Evolutionary conservation across 2,797 vertebrate species (phyloP), one percentile per base, ranked within the genome.

Genomic region (Yasuhikotakia modesta): DNA sequence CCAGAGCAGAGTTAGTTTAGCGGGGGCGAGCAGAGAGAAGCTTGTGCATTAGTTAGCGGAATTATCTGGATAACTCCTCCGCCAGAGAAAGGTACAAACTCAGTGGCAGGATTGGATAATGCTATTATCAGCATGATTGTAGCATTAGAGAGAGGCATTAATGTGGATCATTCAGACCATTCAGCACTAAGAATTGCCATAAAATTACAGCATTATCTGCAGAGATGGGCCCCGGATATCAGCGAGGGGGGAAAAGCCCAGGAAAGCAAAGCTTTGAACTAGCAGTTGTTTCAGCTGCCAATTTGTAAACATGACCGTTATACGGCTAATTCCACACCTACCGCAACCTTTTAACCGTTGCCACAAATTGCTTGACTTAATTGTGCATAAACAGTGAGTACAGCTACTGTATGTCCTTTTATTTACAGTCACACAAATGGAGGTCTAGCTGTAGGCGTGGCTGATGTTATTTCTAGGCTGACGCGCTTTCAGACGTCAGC

Each of bases 91-190:
- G 89, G 91, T 92, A 90, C 83, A 85, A 87, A 84, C 35, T 86
- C 86, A 91, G 84, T 84, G 80, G 83, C 83, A 72, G 93, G 91
- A 92, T 93, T 93, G 92, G 92, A 89, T 91, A 87, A 91, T 86
- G 90, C 87, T 89, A 93, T 93, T 92, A 92, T 92, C 91, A 81
- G 85, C 73, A 57, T 86, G 91, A 93, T 91, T 88, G 90, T 87
- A 88, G 90, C 90, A 88, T 93, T 89, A 91, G 88, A 91, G 89
- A 87, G 89, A 82, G 85, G 91, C 89, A n/a, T n/a, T n/a, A n/a
- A n/a, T n/a, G n/a, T n/a, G 91, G 92, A 92, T 93, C 91, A 93
- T 90, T 90, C 89, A 86, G 81, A 83, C 80, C 87, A 91, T 91
- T 88, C 88, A 39, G 87, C 78, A 35, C 85, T 77, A 81, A 87